Conservation (phyloP, 2,113 vertebrate genomes). For the Hemiprocne comata region DNA sequence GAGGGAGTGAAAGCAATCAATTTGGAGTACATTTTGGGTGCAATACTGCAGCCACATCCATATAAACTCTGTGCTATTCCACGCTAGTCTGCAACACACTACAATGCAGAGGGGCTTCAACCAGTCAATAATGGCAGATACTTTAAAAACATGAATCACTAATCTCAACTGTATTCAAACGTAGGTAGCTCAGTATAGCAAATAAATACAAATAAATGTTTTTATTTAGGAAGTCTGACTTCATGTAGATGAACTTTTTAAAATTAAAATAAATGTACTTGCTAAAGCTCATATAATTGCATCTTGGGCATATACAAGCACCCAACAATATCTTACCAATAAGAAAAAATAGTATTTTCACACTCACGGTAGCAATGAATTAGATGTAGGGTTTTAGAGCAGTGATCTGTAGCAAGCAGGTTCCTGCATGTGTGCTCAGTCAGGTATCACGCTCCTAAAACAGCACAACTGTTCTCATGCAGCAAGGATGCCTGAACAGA, state of each 20-base stretch:
- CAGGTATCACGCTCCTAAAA: not conserved
- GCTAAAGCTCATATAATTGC: not conserved
- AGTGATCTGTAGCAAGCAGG: not conserved
- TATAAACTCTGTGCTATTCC: conserved; percentile 55
- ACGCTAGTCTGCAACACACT: not conserved
- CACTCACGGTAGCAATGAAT: not conserved
- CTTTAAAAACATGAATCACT: not conserved
- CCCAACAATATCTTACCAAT: not conserved
- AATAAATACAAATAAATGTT: not conserved
- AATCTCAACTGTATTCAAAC: not conserved
- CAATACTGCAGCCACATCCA: conserved; percentile 50
- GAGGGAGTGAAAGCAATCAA: conserved; percentile 26
- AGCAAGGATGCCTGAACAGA: not conserved
- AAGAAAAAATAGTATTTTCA: not conserved
- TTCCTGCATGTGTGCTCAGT: not conserved
- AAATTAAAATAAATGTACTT: not conserved
- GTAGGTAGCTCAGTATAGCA: not conserved
- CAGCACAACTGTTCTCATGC: not conserved
- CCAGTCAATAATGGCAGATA: not conserved
- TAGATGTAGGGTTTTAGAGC: not conserved
- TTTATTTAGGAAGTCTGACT: not conserved
- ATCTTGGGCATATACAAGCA: not conserved
- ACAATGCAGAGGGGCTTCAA: not conserved
- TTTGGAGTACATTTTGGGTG: conserved; percentile 9
- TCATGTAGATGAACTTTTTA: not conserved